phyloP scores from a whole-genome alignment of 23 tunicate genomes.

The Aplidium turbinatum region DNA sequence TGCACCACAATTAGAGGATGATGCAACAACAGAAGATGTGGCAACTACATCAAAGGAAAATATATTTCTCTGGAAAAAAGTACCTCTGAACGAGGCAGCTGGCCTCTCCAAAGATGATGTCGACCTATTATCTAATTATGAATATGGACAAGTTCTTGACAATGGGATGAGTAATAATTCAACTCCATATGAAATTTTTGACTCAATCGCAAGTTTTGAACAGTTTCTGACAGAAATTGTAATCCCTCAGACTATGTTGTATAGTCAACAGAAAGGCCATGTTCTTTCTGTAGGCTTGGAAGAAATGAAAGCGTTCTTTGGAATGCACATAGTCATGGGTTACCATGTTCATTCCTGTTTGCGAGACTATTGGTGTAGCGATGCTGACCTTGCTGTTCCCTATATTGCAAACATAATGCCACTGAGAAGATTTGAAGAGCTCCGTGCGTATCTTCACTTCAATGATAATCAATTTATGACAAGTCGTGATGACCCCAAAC shows the following conservation, averaged over 20 bases:
- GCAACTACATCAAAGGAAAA: no score
- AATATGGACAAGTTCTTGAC: background rate
- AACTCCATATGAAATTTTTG: conserved; percentile 14
- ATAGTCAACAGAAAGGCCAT: conserved; percentile 15
- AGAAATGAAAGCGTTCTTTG: conserved; percentile 13
- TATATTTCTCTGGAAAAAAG: no score
- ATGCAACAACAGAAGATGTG: no score
- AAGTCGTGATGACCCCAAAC: background rate
- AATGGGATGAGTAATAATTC: background rate
- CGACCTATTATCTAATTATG: no score
- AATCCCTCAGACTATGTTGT: conserved; percentile 4
- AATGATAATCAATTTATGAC: conserved; percentile 5
- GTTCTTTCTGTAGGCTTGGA: background rate
- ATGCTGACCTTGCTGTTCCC: conserved; percentile 8
- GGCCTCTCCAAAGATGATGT: no score
- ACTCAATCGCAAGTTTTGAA: background rate
- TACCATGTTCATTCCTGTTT: conserved; percentile 14
- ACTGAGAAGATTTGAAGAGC: conserved; percentile 1
- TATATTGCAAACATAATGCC: conserved; percentile 20
- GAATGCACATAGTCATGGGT: conserved; percentile 20
- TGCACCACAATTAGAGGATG: no score
- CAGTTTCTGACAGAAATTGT: conserved; percentile 8
- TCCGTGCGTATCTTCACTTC: conserved; percentile 9
- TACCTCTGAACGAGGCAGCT: no score
- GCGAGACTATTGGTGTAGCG: conserved; percentile 11